phyloP scores from a whole-genome alignment of 2,113 vertebrate species.

The Dipodomys spectabilis region DNA sequence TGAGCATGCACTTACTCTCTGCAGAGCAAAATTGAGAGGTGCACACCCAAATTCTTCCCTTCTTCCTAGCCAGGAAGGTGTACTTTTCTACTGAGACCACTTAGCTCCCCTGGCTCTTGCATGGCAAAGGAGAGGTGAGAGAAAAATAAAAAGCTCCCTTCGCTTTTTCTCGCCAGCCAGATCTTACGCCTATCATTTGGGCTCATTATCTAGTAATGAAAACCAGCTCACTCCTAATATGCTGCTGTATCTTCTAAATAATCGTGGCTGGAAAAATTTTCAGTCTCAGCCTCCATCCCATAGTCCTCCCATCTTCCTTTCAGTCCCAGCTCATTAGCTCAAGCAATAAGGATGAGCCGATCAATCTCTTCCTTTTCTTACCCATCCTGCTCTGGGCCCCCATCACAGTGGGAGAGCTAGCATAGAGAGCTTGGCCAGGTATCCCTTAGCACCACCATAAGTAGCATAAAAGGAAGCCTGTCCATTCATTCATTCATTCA shows the following conservation, averaged over 20 bases:
- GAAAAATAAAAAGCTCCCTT: no score
- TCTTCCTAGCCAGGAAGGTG: not conserved
- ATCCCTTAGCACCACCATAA: not conserved
- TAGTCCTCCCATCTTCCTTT: not conserved
- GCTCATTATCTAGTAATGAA: slow-evolving; percentile 60
- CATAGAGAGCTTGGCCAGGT: not conserved
- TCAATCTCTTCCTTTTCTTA: not conserved
- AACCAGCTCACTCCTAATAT: slow-evolving; percentile 49
- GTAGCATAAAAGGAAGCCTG: not conserved
- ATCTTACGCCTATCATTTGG: not conserved
- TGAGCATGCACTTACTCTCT: not conserved
- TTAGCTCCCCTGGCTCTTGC: not conserved
- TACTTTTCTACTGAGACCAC: not conserved
- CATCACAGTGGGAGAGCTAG: not conserved
- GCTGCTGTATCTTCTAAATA: slow-evolving; percentile 25
- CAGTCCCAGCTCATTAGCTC: slow-evolving; percentile 59
- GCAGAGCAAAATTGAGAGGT: not conserved
- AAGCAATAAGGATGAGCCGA: not conserved
- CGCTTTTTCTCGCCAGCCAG: not conserved
- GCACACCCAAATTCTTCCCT: not conserved
- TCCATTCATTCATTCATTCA: not conserved
- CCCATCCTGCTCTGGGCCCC: not conserved
- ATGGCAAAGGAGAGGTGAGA: not conserved
- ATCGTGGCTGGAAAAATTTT: not conserved
- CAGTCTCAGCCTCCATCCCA: not conserved